Conservation (phyloP, 2,113 vertebrate species). For the Syrrhaptes paradoxus region DNA sequence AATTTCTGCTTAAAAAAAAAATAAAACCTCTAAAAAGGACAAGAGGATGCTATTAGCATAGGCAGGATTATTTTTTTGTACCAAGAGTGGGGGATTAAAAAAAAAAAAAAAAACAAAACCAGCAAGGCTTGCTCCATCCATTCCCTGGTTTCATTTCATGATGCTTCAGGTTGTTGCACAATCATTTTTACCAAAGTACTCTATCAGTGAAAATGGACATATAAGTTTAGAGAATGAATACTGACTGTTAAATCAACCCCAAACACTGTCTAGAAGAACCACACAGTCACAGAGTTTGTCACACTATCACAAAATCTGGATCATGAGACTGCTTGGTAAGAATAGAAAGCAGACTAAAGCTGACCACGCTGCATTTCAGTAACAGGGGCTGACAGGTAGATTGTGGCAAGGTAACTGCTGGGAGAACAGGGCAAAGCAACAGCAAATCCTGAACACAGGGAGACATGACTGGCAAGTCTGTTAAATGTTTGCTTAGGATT, state of each 20-base stretch:
- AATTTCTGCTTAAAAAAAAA: background rate
- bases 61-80: background rate
- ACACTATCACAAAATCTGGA: background rate
- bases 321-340: background rate
- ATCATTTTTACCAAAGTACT: background rate
- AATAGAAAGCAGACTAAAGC: background rate
- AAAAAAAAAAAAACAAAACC: background rate
- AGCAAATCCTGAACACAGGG: background rate
- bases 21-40: background rate
- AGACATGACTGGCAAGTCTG: background rate
- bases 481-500: background rate
- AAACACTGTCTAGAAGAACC: background rate
- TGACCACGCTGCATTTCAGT: background rate
- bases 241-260: background rate
- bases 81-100: background rate
- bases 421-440: background rate
- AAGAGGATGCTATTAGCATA: background rate
- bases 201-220: background rate
- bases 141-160: background rate
- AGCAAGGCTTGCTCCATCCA: background rate
- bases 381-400: background rate
- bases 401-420: background rate
- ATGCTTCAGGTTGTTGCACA: background rate
- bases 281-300: background rate
- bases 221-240: background rate